phyloP scores from a whole-genome alignment of 92 coral and sea anemone genomes.

The Virgularia gustaviana region DNA sequence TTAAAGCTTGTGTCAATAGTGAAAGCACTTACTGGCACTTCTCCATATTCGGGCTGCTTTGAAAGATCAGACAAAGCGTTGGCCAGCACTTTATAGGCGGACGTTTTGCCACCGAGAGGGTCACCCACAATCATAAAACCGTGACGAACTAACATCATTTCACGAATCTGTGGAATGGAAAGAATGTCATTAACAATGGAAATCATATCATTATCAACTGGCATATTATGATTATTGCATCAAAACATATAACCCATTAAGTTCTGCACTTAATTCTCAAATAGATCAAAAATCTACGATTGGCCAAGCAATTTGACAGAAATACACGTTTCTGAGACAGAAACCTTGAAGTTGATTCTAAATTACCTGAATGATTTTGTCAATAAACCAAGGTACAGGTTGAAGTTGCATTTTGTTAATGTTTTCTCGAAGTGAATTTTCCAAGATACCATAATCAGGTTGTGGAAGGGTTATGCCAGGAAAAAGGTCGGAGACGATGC shows the following conservation, averaged over 20 bases:
- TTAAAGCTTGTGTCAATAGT: too few relatives aligned
- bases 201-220: conserved; percentile 9
- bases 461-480: conserved; percentile 86
- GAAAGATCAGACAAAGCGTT: conserved; percentile 77
- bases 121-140: conserved; percentile 99
- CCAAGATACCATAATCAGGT: conserved; percentile 89
- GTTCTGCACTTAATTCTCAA: too few relatives aligned
- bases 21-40: conserved; percentile 70
- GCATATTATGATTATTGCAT: too few relatives aligned
- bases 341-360: not conserved
- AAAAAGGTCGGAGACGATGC: conserved; percentile 92
- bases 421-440: conserved; percentile 67
- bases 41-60: conserved; percentile 59
- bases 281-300: too few relatives aligned
- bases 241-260: too few relatives aligned
- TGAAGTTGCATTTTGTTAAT: conserved; percentile 65
- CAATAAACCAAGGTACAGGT: conserved; percentile 95
- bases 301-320: too few relatives aligned
- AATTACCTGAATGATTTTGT: conserved; percentile 82
- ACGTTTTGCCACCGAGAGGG: conserved; percentile 95
- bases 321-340: not conserved
- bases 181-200: conserved; percentile 12
- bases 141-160: conserved; percentile 98
- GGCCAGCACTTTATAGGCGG: conserved; percentile 95
- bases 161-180: conserved; percentile 66